A percentile compares a stretch with the other conserved stretches of the same genome.
phyloP scores from a whole-genome alignment of 2,113 vertebrate species.

The Oncorhynchus tshawytscha region DNA sequence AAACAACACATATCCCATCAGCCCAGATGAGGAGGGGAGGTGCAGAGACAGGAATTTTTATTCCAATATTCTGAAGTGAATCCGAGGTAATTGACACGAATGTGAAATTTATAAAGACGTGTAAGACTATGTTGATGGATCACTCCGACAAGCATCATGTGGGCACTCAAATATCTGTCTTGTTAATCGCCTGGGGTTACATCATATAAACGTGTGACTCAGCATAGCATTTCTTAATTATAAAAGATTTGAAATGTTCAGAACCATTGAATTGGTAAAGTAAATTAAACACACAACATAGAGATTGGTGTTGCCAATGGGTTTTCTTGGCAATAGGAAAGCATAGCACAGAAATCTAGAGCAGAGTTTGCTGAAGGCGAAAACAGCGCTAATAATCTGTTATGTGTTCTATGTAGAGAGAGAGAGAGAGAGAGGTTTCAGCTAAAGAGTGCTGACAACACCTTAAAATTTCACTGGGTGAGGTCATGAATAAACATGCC shows the following conservation, averaged over 20 bases:
- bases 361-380: constrained; percentile 57
- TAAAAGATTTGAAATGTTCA: neutral
- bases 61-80: constrained; percentile 11
- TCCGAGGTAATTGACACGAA: too few relatives aligned
- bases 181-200: constrained; percentile 19
- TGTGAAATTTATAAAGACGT: too few relatives aligned
- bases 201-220: neutral
- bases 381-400: constrained; percentile 52
- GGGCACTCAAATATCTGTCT: constrained; percentile 22
- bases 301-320: constrained; percentile 31
- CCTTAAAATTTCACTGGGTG: constrained; percentile 37
- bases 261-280: neutral
- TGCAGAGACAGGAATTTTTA: constrained; percentile 35
- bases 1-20: constrained; percentile 40
- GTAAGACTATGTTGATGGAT: too few relatives aligned
- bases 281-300: constrained; percentile 27
- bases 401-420: constrained; percentile 33
- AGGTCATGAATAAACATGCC: constrained; percentile 50
- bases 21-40: neutral
- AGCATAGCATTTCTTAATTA: neutral
- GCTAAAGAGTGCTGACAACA: constrained; percentile 49
- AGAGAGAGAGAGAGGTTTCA: constrained; percentile 20
- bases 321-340: constrained; percentile 47
- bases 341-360: constrained; percentile 47
- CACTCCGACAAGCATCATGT: constrained; percentile 6